Conservation (phyloP, 1,140 invertebrate species). For the Lordiphosa stackelbergi region DNA sequence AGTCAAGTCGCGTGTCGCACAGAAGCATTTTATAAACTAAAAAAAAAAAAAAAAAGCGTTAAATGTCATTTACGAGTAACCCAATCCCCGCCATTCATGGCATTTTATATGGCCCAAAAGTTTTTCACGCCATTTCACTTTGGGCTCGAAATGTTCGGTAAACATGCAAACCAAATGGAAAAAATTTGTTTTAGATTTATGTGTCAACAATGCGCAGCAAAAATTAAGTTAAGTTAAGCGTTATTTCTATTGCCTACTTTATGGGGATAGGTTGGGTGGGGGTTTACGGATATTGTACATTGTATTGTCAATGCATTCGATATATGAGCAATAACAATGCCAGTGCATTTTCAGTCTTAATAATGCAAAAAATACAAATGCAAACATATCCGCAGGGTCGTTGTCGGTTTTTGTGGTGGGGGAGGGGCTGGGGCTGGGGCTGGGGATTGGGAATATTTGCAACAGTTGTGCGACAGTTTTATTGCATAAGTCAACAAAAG, state of each 20-base stretch:
- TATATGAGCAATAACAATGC: conserved; percentile 32
- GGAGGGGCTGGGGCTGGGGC: conserved; percentile 1
- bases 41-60: conserved; percentile 67
- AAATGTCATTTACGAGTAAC: conserved; percentile 72
- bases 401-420: conserved; percentile 10
- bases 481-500: conserved; percentile 75
- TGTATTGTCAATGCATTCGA: conserved; percentile 43
- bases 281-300: too few species aligned
- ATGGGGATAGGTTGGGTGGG: conserved; percentile 16
- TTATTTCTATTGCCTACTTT: conserved; percentile 70
- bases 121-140: conserved; percentile 74
- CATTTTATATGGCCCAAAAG: conserved; percentile 63
- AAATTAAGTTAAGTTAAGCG: conserved; percentile 59
- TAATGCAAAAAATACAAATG: conserved; percentile 75
- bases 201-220: conserved; percentile 64
- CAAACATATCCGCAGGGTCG: conserved; percentile 67
- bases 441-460: conserved; percentile 41
- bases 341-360: conserved; percentile 71
- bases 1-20: conserved; percentile 10
- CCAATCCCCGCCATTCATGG: conserved; percentile 44
- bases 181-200: conserved; percentile 61
- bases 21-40: conserved; percentile 67
- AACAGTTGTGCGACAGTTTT: conserved; percentile 71
- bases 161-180: conserved; percentile 59
- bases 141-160: conserved; percentile 53